Conservation (phyloP, 2,888 invertebrate genomes). For the Polydrusus pterygomalis region DNA sequence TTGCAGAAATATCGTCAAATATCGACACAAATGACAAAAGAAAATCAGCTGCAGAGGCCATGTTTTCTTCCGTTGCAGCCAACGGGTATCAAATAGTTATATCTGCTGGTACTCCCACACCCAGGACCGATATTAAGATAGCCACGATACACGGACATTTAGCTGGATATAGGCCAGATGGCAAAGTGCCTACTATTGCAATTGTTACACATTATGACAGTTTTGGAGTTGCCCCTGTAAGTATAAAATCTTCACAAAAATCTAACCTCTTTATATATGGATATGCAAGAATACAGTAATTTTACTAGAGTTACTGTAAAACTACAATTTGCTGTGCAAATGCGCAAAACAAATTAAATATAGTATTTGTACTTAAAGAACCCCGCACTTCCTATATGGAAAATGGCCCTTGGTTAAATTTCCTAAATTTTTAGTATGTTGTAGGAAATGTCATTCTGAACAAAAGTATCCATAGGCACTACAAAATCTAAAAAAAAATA, state of each 20-base stretch:
- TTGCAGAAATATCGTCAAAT: slow-evolving; percentile 83
- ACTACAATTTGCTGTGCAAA: no score
- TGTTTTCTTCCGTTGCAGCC: slow-evolving; percentile 91
- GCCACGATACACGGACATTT: slow-evolving; percentile 91
- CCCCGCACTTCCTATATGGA: no score
- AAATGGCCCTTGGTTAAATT: no score
- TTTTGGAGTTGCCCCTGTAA: slow-evolving; percentile 91
- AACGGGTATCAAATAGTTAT: slow-evolving; percentile 97
- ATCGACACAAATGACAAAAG: slow-evolving; percentile 81
- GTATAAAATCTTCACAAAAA: slow-evolving; percentile 65
- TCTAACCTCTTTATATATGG: no score
- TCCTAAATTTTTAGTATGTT: no score
- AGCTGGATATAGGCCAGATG: slow-evolving; percentile 81
- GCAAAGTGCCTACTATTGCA: slow-evolving; percentile 85
- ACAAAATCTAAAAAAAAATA: no score
- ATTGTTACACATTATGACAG: slow-evolving; percentile 96
- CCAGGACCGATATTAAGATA: slow-evolving; percentile 86
- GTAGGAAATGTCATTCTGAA: no score
- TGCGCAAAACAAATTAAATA: no score
- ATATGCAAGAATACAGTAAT: no score
- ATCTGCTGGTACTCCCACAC: slow-evolving; percentile 81
- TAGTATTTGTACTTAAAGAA: no score
- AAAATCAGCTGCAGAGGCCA: slow-evolving; percentile 87
- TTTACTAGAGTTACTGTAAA: no score
- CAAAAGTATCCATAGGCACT: no score